A percentile compares a stretch with the other conserved stretches of the same genome.
These are phyloP conservation scores for Larimichthys polyactis DNA, from an alignment of 2,113 vertebrate species.

Conservation along the genomic window DNA sequence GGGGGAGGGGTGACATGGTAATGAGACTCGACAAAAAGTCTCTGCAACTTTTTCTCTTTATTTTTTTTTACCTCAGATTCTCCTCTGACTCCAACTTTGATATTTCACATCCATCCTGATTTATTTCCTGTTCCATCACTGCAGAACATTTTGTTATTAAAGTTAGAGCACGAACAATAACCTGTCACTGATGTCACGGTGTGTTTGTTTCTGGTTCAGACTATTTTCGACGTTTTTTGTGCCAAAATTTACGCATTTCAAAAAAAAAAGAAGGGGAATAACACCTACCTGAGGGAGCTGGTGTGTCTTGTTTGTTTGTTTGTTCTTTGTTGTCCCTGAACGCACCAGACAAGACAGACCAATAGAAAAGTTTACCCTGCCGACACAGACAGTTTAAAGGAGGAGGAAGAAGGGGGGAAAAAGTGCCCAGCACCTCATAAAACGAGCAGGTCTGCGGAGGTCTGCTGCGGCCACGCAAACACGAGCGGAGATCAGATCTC, in stretches of 20 bases:
- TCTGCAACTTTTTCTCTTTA: conserved; percentile 73
- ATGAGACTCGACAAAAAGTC: conserved; percentile 84
- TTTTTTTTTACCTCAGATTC: conserved; percentile 19
- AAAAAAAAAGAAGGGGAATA: background rate
- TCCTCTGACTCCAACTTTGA: background rate
- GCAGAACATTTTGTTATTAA: background rate
- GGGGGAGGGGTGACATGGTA: conserved; percentile 78
- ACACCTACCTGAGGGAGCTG: no score
- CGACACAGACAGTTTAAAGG: conserved; percentile 35
- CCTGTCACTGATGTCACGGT: background rate
- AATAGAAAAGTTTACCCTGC: conserved; percentile 56
- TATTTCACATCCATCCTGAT: background rate
- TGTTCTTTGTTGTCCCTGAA: conserved; percentile 46
- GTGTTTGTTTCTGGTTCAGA: background rate
- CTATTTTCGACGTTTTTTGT: no score
- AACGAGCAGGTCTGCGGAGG: conserved; percentile 24
- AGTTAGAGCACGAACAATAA: background rate
- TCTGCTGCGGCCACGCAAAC: conserved; percentile 19
- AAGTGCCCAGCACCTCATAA: conserved; percentile 31
- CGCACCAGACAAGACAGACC: conserved; percentile 44
- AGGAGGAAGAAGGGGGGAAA: background rate
- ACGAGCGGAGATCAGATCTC: background rate
- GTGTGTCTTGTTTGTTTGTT: conserved; percentile 7
- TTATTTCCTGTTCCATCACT: background rate
- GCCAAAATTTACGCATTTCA: no score